Base-by-base conservation (phyloP, 53 echinoderm and acorn worm genomes). In the Zoroaster sp. region DNA sequence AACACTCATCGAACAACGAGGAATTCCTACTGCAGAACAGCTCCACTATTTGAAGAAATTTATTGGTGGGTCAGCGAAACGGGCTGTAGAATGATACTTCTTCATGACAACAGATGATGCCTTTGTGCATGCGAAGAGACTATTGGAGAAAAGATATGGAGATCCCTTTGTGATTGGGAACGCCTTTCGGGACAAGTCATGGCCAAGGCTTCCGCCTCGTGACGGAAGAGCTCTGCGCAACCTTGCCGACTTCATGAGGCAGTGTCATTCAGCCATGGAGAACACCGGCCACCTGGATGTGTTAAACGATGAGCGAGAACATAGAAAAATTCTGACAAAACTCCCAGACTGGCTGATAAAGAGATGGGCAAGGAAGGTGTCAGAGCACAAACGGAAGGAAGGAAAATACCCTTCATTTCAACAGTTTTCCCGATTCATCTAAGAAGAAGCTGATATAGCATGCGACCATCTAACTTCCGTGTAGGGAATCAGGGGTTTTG, bases 11-110 rank as follows among this genome's bases (percentile, higher is more conserved):
- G 91, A 91, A 40, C 42, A 85, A 20, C 59, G 75, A 15, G 42
- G 81, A 1, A 82, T 92, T 28, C 90, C 87, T 5, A 7, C 55
- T 11, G 30, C 37, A n/a, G 90, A 92, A 74, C 73, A 70, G 41
- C 66, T 92, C 3, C 66, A 94, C 89, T 89, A 88, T 43, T 66
- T 94, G 3, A 88, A 91, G 45, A 91, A 41, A 63, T 92, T 89
- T 66, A 35, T 91, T 31, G 72, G 89, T 36, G 94, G 94, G 11
- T 30, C 73, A 45, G 94, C 74, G 4, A 94, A 75, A 21, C 85
- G 88, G 35, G 42, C 91, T 9, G 66, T 94, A 15, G 75, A 87
- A 14, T 87, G 94, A 13, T 92, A 78, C 40, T 87, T 94, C 54
- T 44, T 94, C 13, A 40, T 91, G 39, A 41, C 68, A 6, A 30